These are phyloP conservation scores for Helicoverpa armigera DNA, from an alignment of 1,140 invertebrate species.

Conservation along the genomic window DNA sequence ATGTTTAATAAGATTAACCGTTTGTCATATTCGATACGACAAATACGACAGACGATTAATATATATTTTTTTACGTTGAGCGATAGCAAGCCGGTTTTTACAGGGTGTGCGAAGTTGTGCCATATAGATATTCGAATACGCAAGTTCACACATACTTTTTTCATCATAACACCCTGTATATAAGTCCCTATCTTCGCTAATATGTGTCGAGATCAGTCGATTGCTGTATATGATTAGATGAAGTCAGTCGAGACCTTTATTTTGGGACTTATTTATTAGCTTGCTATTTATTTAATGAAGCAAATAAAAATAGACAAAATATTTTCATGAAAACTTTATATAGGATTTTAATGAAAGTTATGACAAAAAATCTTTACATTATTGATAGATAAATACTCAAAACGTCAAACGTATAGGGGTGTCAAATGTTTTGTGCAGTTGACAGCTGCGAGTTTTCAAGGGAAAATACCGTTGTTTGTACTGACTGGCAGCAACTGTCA, in stretches of 20 bases:
- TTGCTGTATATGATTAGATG: conserved; percentile 48
- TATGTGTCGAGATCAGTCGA: conserved; percentile 50
- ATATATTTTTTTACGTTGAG: not conserved
- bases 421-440: too few species aligned
- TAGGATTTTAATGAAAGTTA: too few species aligned
- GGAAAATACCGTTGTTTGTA: too few species aligned
- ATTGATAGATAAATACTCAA: too few species aligned
- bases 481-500: too few species aligned
- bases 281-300: not conserved
- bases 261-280: conserved; percentile 44
- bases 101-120: conserved; percentile 28
- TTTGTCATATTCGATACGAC: not conserved
- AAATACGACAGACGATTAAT: not conserved
- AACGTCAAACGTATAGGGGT: too few species aligned
- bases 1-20: not conserved
- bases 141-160: conserved; percentile 38
- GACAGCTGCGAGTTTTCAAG: too few species aligned
- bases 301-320: too few species aligned
- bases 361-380: too few species aligned
- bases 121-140: conserved; percentile 30
- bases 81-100: conserved; percentile 1
- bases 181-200: conserved; percentile 31
- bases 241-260: conserved; percentile 49
- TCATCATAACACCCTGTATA: conserved; percentile 46
- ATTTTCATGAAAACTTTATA: too few species aligned